Conservation (phyloP, 2,888 invertebrate genomes). For the Tetanocera ferruginea region DNA sequence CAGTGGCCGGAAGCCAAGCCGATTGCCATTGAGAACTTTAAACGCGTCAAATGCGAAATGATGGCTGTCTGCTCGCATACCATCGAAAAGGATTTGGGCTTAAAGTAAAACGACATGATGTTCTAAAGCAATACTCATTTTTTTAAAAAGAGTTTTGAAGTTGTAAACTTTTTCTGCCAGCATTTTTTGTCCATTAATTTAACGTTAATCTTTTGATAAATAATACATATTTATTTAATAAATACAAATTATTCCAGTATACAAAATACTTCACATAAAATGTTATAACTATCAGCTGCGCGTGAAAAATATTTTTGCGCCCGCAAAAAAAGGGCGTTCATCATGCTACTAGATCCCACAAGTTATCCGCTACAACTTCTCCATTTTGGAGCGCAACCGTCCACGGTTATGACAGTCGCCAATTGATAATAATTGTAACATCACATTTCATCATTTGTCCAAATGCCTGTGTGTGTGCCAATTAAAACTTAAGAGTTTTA, state of each 20-base stretch:
- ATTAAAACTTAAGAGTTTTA: constrained; percentile 17
- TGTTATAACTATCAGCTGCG: too few relatives aligned
- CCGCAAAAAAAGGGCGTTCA: constrained; percentile 18
- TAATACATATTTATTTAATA: too few relatives aligned
- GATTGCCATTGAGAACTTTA: constrained; percentile 80
- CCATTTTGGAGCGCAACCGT: constrained; percentile 30
- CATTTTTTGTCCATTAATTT: neutral
- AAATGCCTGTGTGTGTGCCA: constrained; percentile 13
- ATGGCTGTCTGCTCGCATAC: constrained; percentile 85
- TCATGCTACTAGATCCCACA: constrained; percentile 11
- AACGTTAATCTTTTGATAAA: neutral
- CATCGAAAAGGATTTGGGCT: constrained; percentile 80
- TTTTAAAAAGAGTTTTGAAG: neutral
- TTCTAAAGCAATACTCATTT: neutral
- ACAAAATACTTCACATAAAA: too few relatives aligned
- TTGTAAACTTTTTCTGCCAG: neutral
- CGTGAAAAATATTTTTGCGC: too few relatives aligned
- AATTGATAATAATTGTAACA: constrained; percentile 12
- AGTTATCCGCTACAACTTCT: constrained; percentile 26
- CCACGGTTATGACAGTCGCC: constrained; percentile 28
- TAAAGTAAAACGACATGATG: constrained; percentile 53
- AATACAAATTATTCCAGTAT: too few relatives aligned
- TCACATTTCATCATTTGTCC: neutral
- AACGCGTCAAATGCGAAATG: constrained; percentile 80
- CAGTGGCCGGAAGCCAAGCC: constrained; percentile 81